phyloP scores from a whole-genome alignment of 2,888 invertebrate genomes.

The Nycteola revayana region DNA sequence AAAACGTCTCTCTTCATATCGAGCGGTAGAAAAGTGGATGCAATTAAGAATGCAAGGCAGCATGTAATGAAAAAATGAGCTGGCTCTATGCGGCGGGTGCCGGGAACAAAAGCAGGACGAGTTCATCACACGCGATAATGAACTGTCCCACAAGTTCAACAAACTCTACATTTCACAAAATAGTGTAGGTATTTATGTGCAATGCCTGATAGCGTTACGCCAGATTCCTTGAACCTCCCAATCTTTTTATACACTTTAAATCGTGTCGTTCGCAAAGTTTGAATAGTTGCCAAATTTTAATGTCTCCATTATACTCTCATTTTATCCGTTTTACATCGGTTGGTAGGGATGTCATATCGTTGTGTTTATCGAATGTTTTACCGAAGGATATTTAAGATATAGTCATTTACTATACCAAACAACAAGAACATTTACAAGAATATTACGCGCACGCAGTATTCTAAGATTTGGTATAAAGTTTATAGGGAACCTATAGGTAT shows the following conservation, averaged over 20 bases:
- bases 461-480: no score
- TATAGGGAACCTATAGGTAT: no score
- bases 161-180: conserved; percentile 73
- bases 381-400: no score
- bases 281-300: conserved; percentile 48
- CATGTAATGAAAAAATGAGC: conserved; percentile 22
- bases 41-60: conserved; percentile 8
- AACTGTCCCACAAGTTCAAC: conserved; percentile 76
- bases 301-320: conserved; percentile 9
- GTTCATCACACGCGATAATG: conserved; percentile 78
- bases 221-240: conserved; percentile 44
- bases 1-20: not conserved
- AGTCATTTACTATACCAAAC: no score
- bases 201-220: conserved; percentile 52
- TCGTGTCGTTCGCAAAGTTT: conserved; percentile 42
- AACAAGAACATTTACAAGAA: no score
- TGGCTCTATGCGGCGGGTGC: conserved; percentile 38
- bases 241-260: conserved; percentile 43
- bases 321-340: not conserved
- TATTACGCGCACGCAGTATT: no score
- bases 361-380: no score
- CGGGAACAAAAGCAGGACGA: conserved; percentile 71
- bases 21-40: not conserved
- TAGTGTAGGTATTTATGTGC: conserved; percentile 52
- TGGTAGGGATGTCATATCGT: no score